Conservation (phyloP, 2,888 invertebrate genomes). For the Euclidia mi region DNA sequence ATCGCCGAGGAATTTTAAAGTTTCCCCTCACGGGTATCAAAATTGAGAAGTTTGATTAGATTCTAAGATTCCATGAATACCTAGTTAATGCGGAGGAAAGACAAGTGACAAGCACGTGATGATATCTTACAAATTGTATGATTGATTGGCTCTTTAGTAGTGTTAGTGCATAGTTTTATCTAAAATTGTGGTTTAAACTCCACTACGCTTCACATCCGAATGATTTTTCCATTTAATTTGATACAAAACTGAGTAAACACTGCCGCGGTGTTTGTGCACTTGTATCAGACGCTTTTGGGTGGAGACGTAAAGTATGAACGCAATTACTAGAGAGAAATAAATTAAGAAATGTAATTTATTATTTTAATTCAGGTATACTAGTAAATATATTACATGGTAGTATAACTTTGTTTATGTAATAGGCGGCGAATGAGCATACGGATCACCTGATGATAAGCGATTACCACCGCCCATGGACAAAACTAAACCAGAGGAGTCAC, state of each 20-base stretch:
- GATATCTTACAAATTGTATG: too few species aligned
- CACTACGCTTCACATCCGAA: slow-evolving; percentile 56
- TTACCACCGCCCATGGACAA: too few species aligned
- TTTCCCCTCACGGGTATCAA: slow-evolving; percentile 39
- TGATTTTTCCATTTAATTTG: slow-evolving; percentile 61
- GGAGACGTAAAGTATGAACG: slow-evolving; percentile 24
- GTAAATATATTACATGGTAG: too few species aligned
- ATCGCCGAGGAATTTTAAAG: slow-evolving; percentile 52
- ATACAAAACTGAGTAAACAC: slow-evolving; percentile 32
- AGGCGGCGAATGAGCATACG: too few species aligned
- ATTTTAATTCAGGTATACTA: too few species aligned
- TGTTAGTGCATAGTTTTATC: too few species aligned
- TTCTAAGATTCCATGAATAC: slow-evolving; percentile 15
- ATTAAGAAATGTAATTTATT: too few species aligned
- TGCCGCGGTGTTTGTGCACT: slow-evolving; percentile 4
- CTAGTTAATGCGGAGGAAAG: slow-evolving; percentile 12
- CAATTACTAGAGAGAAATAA: not conserved
- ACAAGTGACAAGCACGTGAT: slow-evolving; percentile 12
- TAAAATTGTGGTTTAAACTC: too few species aligned
- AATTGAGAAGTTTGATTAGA: slow-evolving; percentile 39
- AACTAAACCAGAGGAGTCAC: too few species aligned
- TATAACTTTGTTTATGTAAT: too few species aligned
- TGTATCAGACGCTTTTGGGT: slow-evolving; percentile 9
- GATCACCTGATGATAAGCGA: too few species aligned
- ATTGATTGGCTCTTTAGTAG: too few species aligned